Base-by-base conservation (phyloP, 2,797 vertebrate species). In the Ctenosaura bakeri region DNA sequence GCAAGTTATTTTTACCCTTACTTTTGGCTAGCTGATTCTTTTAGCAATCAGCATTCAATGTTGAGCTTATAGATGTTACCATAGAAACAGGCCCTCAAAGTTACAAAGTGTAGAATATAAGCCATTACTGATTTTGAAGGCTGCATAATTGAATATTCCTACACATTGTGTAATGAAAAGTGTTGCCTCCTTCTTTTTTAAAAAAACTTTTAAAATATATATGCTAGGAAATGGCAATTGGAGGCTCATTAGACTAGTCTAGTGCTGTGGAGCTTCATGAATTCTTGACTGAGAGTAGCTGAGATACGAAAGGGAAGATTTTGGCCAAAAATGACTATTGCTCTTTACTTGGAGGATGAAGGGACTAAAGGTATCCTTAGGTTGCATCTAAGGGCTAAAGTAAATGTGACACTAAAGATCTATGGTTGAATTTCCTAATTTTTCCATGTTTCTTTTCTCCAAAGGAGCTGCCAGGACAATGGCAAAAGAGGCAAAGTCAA, bases 131-230 rank as follows among this genome's bases (percentile, higher is more conserved):
- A 82, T 88, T 88, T 69, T 76, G 90, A 95, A 94, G 78, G 26
- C 87, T 64, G 24, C 20, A 64, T 64, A 64, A 64, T 64, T 84
- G 54, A 59, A 35, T 38, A 82, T 56, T n/a, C 29, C n/a, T 89
- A 92, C 77, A 91, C 92, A 91, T 91, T 93, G 89, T 91, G 90
- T 89, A 91, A 88, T 86, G 56, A 92, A 89, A 93, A 91, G 89
- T 82, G 56, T 9, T 80, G 0, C 35, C 50, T 92, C 32, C 35
- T 50, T 93, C 26, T 10, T 12, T 12, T 92, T 90, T 18, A 46
- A 46, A 46, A 46, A 46, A 46, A 2, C 89, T 62, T 89, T 93
- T 91, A 90, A 91, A 73, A 85, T 54, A 74, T 22, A 83, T 66
- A 64, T 83, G 46, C 24, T 46, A 29, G 35, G 22, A 26, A 42